Evolutionary conservation across 2,113 vertebrate genomes (phyloP).

Genomic region (Nematolebias whitei): DNA sequence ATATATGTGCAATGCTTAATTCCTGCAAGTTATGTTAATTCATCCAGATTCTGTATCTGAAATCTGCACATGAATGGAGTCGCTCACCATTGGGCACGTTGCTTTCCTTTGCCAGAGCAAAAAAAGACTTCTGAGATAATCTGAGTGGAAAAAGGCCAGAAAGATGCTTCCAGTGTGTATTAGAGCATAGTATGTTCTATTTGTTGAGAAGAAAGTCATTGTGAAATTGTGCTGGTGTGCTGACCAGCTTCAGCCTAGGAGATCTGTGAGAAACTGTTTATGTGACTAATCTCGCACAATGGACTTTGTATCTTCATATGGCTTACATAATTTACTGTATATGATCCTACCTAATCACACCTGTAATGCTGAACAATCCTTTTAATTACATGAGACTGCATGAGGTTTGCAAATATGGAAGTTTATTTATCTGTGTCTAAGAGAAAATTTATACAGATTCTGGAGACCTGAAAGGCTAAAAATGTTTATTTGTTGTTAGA

Average conservation of each 20-base stretch:
- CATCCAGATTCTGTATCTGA: too few species aligned
- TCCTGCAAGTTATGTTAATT: too few species aligned
- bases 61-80: background rate
- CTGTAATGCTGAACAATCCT: background rate
- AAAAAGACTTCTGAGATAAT: slow-evolving; percentile 25
- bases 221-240: background rate
- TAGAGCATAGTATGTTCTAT: background rate
- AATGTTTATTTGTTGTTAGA: too few species aligned
- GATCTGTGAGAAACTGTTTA: background rate
- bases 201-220: background rate
- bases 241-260: background rate
- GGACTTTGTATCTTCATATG: slow-evolving; percentile 51
- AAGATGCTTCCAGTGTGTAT: slow-evolving; percentile 32
- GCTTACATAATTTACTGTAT: background rate
- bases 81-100: slow-evolving; percentile 59
- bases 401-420: background rate
- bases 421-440: background rate
- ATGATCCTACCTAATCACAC: slow-evolving; percentile 9
- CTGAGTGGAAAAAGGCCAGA: slow-evolving; percentile 45
- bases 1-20: too few species aligned
- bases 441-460: background rate
- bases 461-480: background rate
- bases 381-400: background rate
- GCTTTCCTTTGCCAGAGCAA: slow-evolving; percentile 25
- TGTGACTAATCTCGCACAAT: background rate